Conservation (phyloP, 2,888 invertebrate species). For the Caenorhabditis doughertyi region DNA sequence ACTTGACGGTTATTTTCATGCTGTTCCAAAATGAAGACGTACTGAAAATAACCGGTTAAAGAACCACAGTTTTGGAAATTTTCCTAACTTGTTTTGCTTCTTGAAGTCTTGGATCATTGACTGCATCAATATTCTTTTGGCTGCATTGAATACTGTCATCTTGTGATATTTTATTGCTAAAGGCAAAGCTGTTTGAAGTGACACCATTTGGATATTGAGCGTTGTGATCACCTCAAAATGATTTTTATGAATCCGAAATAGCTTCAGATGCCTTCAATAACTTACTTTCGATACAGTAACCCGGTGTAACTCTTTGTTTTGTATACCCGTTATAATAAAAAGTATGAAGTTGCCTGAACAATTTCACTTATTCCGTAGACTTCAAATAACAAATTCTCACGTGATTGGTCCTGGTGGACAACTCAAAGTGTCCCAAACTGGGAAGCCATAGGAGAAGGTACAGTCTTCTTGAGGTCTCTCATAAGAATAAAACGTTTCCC, state of each 20-base stretch:
- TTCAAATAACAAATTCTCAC: conserved; percentile 5
- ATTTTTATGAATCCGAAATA: too few species aligned
- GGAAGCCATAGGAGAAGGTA: conserved; percentile 47
- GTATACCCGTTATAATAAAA: conserved; percentile 33
- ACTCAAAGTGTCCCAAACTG: conserved; percentile 37
- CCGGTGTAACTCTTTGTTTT: conserved; percentile 35
- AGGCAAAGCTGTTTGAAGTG: not conserved
- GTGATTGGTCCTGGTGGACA: conserved; percentile 62
- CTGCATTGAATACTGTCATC: conserved; percentile 11
- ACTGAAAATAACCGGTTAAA: too few species aligned
- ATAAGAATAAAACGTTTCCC: conserved; percentile 28
- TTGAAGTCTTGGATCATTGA: conserved; percentile 48
- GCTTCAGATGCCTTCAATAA: too few species aligned
- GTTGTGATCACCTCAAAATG: conserved; percentile 36
- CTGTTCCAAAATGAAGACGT: conserved; percentile 53
- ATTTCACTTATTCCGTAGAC: not conserved
- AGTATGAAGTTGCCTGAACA: conserved; percentile 54
- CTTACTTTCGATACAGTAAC: conserved; percentile 50
- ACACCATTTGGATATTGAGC: conserved; percentile 34
- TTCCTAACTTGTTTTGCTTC: conserved; percentile 30
- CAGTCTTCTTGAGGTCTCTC: conserved; percentile 50
- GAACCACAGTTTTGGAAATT: not conserved
- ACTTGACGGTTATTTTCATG: conserved; percentile 29
- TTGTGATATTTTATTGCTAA: not conserved
- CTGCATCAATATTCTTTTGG: conserved; percentile 24